Evolutionary conservation across 2,113 vertebrate species (phyloP).

Genomic region (Oxyruncus cristatus): DNA sequence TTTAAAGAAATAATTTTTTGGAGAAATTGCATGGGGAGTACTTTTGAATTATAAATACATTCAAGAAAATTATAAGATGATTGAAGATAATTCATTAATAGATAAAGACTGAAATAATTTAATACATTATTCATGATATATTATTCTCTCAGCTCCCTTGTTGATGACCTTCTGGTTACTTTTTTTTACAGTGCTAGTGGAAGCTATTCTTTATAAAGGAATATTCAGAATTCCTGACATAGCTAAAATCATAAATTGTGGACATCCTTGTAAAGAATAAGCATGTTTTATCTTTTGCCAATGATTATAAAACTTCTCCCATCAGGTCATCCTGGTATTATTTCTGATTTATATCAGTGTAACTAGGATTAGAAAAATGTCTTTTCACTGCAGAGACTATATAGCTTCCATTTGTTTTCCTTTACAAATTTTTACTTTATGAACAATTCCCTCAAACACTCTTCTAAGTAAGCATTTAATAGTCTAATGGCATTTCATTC

Average conservation of each 20-base stretch:
- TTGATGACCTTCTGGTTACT: conserved; percentile 57
- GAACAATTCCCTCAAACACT: background rate
- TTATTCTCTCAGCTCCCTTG: conserved; percentile 46
- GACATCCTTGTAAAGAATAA: background rate
- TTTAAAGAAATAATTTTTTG: conserved; percentile 48
- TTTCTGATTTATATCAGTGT: background rate
- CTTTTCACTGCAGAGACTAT: background rate
- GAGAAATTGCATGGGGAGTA: conserved; percentile 53
- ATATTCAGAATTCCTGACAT: conserved; percentile 24
- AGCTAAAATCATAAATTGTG: background rate
- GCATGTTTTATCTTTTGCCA: background rate
- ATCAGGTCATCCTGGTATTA: background rate
- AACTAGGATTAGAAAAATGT: background rate
- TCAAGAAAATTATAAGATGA: conserved; percentile 62
- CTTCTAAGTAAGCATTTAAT: background rate
- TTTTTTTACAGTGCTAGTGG: background rate
- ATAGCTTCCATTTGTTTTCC: background rate
- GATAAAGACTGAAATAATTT: conserved; percentile 57
- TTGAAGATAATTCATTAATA: conserved; percentile 66
- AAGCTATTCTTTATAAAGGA: conserved; percentile 4
- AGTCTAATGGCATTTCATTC: background rate
- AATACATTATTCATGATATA: conserved; percentile 63
- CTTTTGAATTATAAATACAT: conserved; percentile 58
- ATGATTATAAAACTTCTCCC: background rate
- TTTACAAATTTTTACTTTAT: background rate